These are phyloP conservation scores for Lepetodrilus schrolli DNA, from an alignment of 2,888 invertebrate genomes.

Conservation along the genomic window DNA sequence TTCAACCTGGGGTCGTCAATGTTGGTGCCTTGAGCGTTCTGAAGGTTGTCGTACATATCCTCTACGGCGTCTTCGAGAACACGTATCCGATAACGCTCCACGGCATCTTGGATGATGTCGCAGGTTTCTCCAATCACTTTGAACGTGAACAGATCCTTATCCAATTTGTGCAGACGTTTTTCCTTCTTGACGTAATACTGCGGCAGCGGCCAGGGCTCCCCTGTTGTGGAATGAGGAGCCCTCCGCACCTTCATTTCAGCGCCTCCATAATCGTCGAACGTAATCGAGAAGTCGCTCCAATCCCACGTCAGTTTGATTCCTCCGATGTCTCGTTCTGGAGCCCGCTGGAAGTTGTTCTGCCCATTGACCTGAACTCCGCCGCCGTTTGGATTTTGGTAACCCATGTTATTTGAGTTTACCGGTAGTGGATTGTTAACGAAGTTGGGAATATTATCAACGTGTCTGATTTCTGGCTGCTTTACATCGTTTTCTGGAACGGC, in stretches of 20 bases:
- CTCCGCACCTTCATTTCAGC: constrained; percentile 70
- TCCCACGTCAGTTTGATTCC: constrained; percentile 59
- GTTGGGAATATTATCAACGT: neutral
- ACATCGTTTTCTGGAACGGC: neutral
- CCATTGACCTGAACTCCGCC: constrained; percentile 1
- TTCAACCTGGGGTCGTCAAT: constrained; percentile 55
- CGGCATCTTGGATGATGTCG: constrained; percentile 79
- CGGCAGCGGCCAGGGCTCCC: constrained; percentile 84
- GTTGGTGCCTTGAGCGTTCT: constrained; percentile 61
- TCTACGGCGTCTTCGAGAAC: constrained; percentile 72
- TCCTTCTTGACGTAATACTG: constrained; percentile 75
- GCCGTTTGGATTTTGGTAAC: neutral
- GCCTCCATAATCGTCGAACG: constrained; percentile 64
- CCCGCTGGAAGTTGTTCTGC: neutral
- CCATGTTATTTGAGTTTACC: neutral
- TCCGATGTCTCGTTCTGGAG: constrained; percentile 34
- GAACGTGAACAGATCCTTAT: constrained; percentile 55
- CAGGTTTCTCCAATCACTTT: constrained; percentile 77
- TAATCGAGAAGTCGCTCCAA: constrained; percentile 67
- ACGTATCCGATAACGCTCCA: constrained; percentile 78
- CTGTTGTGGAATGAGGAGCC: constrained; percentile 73
- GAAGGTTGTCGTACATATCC: constrained; percentile 68
- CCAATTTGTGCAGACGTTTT: constrained; percentile 58
- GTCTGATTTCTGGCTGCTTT: neutral
- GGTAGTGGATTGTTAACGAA: neutral